Evolutionary conservation across 2,113 vertebrate genomes (phyloP), one percentile per base, ranked within the genome.

Genomic region (Poecilia latipinna): DNA sequence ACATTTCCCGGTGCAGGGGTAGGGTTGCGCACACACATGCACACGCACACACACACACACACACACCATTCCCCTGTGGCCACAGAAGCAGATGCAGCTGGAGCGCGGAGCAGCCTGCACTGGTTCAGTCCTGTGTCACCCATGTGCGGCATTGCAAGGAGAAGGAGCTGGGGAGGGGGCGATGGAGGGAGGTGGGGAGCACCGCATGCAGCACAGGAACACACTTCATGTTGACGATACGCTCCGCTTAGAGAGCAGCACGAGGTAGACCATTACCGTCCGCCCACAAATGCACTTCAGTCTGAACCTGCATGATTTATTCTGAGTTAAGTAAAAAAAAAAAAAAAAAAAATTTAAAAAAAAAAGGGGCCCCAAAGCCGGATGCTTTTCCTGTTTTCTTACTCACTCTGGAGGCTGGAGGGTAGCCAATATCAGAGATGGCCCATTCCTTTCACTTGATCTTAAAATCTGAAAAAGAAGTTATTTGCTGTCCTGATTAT

Each of bases 71-170:
- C 90, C 51, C 88, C 84, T 79, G 76, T 85, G 86, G 90, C 86
- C 80, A 85, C 72, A 65, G 78, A 77, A 87, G 86, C 86, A 86
- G 89, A 90, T 88, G 91, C 90, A 90, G 90, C 87, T 89, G 88
- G 84, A 86, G 83, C 74, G 68, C 66, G 79, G 80, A 86, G 87
- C 84, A 85, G 86, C 75, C 82, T 51, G 74, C 89, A 82, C 86
- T 82, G 68, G 82, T 86, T 82, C 63, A 63, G 86, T 81, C 80
- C 83, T 81, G 35, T 92, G 88, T 89, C 89, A 82, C 79, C 89
- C 89, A 89, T 88, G 88, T 88, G 83, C 88, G 79, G 75, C 70
- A 82, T 82, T 79, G 79, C 77, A 80, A 85, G 74, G 75, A 77
- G 35, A 65, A 2, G 57, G 82, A 76, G 69, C 69, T 29, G 62